Evolutionary conservation across 2,113 vertebrate genomes (phyloP).

Genomic region (Datnioides undecimradiatus): DNA sequence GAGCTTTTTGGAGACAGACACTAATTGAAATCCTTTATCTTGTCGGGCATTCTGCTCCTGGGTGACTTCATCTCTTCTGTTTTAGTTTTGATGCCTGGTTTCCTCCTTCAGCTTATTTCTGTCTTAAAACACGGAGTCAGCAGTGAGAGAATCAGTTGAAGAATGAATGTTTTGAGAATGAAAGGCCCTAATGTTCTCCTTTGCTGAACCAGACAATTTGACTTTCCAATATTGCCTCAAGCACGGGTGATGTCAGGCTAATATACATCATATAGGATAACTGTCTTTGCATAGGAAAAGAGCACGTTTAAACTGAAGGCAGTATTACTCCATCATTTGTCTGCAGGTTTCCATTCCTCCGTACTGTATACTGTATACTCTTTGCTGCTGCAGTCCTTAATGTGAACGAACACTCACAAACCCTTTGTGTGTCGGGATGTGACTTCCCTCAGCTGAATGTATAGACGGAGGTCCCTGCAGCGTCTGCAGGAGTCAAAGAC

Average conservation of each 20-base stretch:
- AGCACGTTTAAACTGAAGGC: neutral
- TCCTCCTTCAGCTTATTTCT: neutral
- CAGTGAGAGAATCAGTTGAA: neutral
- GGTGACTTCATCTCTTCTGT: neutral
- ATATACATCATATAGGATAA: neutral
- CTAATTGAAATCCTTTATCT: neutral
- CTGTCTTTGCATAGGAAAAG: too few species aligned
- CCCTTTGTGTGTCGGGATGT: neutral
- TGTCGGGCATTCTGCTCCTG: neutral
- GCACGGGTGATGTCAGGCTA: neutral
- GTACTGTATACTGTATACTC: too few species aligned
- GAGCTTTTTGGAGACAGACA: neutral
- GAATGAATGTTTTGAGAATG: neutral
- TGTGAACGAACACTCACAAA: neutral
- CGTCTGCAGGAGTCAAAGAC: neutral
- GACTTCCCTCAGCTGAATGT: neutral
- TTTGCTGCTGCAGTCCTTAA: neutral
- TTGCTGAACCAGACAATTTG: neutral
- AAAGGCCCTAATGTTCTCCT: neutral
- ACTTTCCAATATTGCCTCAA: neutral
- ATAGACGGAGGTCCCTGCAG: constrained; percentile 8
- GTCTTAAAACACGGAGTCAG: neutral
- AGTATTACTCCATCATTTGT: neutral
- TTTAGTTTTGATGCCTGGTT: neutral
- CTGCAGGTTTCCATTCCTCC: neutral